These are phyloP conservation scores for Deilephila porcellus DNA, from an alignment of 2,888 invertebrate species.

Conservation along the genomic window DNA sequence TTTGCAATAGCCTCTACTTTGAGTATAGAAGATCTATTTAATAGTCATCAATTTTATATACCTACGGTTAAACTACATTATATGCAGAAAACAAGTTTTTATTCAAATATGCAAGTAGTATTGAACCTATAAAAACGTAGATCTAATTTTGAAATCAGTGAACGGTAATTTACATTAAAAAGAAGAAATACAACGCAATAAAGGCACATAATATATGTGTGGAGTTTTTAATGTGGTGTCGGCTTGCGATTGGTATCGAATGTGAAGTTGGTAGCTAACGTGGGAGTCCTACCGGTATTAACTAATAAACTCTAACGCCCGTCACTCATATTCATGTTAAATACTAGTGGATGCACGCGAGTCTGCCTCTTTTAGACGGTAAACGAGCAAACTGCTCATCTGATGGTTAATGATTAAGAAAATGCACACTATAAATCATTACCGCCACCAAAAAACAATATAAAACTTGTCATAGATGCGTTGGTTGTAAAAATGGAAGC, in stretches of 20 bases:
- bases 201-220: not conserved
- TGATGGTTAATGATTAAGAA: too few relatives aligned
- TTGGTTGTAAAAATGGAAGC: too few relatives aligned
- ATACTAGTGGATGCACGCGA: not conserved
- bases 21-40: too few relatives aligned
- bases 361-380: not conserved
- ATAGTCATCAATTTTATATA: too few relatives aligned
- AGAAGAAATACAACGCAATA: constrained; percentile 13
- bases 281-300: constrained; percentile 7
- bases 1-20: too few relatives aligned
- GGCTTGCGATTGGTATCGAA: not conserved
- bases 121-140: not conserved
- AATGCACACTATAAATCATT: too few relatives aligned
- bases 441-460: too few relatives aligned
- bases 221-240: constrained; percentile 8
- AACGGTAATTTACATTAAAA: constrained; percentile 4
- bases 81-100: not conserved
- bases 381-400: too few relatives aligned
- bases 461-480: too few relatives aligned
- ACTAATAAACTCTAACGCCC: not conserved
- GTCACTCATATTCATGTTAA: not conserved
- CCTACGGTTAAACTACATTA: too few relatives aligned
- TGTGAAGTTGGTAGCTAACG: not conserved
- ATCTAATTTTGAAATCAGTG: not conserved
- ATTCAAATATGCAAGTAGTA: not conserved